Evolutionary conservation across 2,888 invertebrate genomes (phyloP).

Genomic region (Clanis bilineata): DNA sequence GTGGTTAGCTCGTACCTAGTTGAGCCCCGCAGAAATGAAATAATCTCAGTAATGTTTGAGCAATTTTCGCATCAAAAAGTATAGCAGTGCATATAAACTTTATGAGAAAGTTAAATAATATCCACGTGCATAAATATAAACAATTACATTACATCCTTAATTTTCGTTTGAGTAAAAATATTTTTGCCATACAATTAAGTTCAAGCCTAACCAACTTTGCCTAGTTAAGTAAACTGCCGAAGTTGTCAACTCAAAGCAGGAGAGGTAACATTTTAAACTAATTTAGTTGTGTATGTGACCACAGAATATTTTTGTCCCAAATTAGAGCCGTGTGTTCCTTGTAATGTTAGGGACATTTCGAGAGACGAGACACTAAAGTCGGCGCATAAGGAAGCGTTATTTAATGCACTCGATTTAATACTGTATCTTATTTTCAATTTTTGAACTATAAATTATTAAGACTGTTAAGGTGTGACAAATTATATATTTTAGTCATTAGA

Average conservation of each 20-base stretch:
- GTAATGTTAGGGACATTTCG: not conserved
- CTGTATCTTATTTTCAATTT: not conserved
- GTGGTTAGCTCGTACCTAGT: not conserved
- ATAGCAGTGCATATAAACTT: not conserved
- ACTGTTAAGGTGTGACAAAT: no score
- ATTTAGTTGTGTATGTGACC: constrained; percentile 1
- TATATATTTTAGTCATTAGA: no score
- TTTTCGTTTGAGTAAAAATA: not conserved
- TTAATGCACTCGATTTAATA: not conserved
- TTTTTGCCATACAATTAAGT: constrained; percentile 16
- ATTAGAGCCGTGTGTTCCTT: not conserved
- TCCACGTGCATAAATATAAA: no score
- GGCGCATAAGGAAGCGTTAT: not conserved
- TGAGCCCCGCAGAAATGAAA: not conserved
- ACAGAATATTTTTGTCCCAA: constrained; percentile 12
- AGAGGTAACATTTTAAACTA: constrained; percentile 13
- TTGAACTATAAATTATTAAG: no score
- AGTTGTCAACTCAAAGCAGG: constrained; percentile 14
- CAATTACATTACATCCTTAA: not conserved
- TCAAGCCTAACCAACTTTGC: constrained; percentile 23
- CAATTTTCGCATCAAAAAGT: no score
- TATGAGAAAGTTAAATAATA: not conserved
- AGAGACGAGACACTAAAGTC: not conserved
- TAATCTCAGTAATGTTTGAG: not conserved
- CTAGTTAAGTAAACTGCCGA: constrained; percentile 24